Percentiles rank a stretch among this genome's conserved stretches.
Evolutionary conservation across 1,140 invertebrate species (phyloP).

Genomic region (Trypoxylus dichotomus): DNA sequence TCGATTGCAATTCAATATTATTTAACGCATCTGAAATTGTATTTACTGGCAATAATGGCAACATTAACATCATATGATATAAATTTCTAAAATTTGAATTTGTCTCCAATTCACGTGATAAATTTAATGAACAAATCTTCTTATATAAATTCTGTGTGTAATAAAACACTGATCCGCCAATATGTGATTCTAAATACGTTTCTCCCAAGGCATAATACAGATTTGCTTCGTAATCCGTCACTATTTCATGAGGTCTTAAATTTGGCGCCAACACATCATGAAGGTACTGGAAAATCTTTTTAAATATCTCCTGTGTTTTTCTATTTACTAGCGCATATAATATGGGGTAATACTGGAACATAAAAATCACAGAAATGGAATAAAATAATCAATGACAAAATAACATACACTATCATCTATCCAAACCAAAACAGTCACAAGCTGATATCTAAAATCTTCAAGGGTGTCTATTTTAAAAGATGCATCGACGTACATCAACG

Average conservation of each 20-base stretch:
- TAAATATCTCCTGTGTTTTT: conserved; percentile 45
- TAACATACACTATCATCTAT: conserved; percentile 45
- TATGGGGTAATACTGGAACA: conserved; percentile 46
- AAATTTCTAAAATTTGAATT: conserved; percentile 46
- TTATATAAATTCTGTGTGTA: conserved; percentile 49
- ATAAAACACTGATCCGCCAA: conserved; percentile 48
- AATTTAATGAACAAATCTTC: conserved; percentile 45
- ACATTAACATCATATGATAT: conserved; percentile 48
- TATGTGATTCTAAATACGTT: conserved; percentile 44
- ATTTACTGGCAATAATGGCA: conserved; percentile 48
- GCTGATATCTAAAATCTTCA: conserved; percentile 44
- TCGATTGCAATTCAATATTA: conserved; percentile 45
- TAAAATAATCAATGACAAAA: not conserved
- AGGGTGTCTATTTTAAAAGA: conserved; percentile 44
- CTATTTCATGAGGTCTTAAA: conserved; percentile 46
- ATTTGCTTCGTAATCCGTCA: conserved; percentile 47
- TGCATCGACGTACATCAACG: conserved; percentile 48
- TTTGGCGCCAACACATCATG: conserved; percentile 41
- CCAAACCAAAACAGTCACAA: conserved; percentile 47
- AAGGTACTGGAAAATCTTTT: conserved; percentile 43
- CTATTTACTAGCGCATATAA: conserved; percentile 45
- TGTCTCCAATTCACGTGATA: conserved; percentile 44
- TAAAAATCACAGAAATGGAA: not conserved
- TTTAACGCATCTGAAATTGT: conserved; percentile 45
- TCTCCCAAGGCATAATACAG: conserved; percentile 47